A percentile compares a stretch with the other conserved stretches of the same genome.
Conservation (phyloP, 2,113 vertebrate genomes). For the Platanista minor region DNA sequence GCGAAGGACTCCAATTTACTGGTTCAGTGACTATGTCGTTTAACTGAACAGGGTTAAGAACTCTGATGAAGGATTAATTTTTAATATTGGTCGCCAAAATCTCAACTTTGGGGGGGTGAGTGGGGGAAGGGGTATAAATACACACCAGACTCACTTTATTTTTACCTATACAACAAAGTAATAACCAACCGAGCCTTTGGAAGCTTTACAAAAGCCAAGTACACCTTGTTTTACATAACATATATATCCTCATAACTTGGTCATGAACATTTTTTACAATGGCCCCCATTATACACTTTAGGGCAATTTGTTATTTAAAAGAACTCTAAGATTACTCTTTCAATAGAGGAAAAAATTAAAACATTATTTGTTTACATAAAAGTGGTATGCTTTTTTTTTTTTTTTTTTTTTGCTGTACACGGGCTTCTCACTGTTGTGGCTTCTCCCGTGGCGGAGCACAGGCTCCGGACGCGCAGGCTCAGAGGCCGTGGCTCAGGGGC, state of each 20-base stretch:
- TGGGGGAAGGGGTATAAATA: background rate
- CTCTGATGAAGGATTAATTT: background rate
- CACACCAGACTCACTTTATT: background rate
- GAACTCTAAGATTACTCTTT: background rate
- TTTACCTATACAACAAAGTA: slow-evolving; percentile 7
- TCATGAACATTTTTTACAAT: background rate
- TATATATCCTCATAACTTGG: background rate
- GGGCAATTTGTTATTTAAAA: background rate
- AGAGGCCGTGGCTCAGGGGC: too few relatives aligned
- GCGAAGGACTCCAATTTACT: background rate
- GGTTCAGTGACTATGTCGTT: background rate
- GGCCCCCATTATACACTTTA: background rate
- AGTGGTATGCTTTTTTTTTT: background rate
- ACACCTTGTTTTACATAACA: background rate
- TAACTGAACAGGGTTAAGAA: background rate
- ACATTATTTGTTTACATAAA: background rate
- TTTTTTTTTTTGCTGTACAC: too few relatives aligned
- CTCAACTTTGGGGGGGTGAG: background rate
- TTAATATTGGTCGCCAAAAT: background rate
- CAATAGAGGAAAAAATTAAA: background rate
- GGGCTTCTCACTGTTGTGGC: too few relatives aligned
- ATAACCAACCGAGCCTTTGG: background rate
- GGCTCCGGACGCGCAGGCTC: too few relatives aligned
- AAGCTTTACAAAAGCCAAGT: background rate
- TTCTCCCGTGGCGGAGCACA: too few relatives aligned